Conservation (phyloP, 2,797 vertebrate genomes). For the Onychomys arenicola region DNA sequence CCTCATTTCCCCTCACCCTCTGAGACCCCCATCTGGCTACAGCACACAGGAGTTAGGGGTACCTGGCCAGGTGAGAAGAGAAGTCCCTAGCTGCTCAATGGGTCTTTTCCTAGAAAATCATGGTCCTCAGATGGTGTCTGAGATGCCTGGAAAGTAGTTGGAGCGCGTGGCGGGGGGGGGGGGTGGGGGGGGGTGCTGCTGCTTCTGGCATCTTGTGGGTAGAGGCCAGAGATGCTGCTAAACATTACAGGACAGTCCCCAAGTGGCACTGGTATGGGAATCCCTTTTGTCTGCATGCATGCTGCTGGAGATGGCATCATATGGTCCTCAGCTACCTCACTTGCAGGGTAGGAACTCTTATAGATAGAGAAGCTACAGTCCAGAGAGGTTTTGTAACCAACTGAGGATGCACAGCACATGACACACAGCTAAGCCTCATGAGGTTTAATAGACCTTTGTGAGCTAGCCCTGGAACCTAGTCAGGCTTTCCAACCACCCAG, state of each 20-base stretch:
- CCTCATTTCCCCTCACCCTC: no score
- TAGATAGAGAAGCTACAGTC: not conserved
- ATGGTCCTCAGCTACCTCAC: not conserved
- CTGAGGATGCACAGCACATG: not conserved
- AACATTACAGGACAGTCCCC: not conserved
- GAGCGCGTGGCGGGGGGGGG: no score
- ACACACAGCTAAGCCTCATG: not conserved
- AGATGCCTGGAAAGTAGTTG: not conserved
- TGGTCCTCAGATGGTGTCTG: not conserved
- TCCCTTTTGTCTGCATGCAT: not conserved
- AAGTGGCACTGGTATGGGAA: not conserved
- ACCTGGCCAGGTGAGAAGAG: not conserved
- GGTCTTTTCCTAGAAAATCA: not conserved
- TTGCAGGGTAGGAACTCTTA: not conserved
- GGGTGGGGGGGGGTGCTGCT: not conserved
- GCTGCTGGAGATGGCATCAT: not conserved
- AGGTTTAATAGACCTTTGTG: not conserved
- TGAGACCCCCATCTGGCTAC: not conserved
- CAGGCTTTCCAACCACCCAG: not conserved
- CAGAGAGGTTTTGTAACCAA: conserved; percentile 2
- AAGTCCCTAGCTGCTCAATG: not conserved
- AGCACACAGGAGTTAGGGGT: not conserved
- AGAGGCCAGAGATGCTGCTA: not conserved
- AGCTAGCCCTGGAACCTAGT: not conserved
- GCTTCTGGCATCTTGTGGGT: not conserved